phyloP scores from a whole-genome alignment of 2,113 vertebrate species.

The Colinus virginianus region DNA sequence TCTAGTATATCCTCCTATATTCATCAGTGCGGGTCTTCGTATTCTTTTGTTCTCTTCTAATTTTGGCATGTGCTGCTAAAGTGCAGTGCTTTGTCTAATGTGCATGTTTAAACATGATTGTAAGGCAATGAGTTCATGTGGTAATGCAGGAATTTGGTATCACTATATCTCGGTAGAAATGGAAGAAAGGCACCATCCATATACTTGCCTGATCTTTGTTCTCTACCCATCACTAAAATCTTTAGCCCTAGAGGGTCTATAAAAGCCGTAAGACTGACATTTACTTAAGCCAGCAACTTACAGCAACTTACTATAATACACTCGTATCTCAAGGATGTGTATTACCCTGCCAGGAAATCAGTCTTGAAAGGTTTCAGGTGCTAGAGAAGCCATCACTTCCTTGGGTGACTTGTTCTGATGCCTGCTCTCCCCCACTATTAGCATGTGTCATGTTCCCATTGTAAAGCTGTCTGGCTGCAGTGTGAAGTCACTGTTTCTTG shows the following conservation, averaged over 20 bases:
- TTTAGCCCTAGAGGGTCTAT: not conserved
- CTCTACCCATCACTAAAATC: not conserved
- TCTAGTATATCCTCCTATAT: not conserved
- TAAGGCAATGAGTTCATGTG: not conserved
- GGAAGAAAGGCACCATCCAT: not conserved
- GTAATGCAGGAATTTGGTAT: not conserved
- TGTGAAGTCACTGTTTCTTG: not conserved
- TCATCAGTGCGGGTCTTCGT: not conserved
- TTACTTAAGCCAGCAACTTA: not conserved
- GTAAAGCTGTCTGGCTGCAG: not conserved
- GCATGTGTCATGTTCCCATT: rapidly evolving
- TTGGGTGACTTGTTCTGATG: not conserved
- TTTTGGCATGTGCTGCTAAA: not conserved
- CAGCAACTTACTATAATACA: not conserved
- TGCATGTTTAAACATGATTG: not conserved
- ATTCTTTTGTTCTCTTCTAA: not conserved
- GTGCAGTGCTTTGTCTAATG: no score
- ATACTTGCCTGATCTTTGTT: not conserved
- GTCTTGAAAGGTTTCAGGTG: not conserved
- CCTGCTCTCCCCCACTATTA: not conserved
- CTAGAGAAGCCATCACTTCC: not conserved
- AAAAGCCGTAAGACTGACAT: not conserved
- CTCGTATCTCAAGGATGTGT: not conserved
- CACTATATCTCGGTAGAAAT: not conserved
- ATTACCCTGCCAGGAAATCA: not conserved